Conservation (phyloP, 2,797 vertebrate genomes). For the Mormyrops attenuatus region DNA sequence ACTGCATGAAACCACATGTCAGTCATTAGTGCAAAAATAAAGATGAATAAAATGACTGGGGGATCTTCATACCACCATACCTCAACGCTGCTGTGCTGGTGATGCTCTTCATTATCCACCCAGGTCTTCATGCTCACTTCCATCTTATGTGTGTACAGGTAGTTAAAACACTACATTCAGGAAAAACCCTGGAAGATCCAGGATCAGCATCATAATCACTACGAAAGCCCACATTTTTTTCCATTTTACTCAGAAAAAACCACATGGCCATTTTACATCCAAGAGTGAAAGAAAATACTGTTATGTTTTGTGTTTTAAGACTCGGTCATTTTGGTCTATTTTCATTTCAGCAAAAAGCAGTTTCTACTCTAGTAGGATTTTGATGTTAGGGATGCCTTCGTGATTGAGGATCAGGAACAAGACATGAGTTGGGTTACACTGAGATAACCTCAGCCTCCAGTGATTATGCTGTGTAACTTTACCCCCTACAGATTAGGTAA, state of each 20-base stretch:
- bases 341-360: not conserved
- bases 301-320: not conserved
- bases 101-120: slow-evolving; percentile 92
- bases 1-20: slow-evolving; percentile 4
- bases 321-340: slow-evolving; percentile 1
- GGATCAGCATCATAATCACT: not conserved
- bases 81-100: slow-evolving; percentile 96
- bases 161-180: slow-evolving; percentile 87
- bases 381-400: not conserved
- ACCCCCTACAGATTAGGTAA: not conserved
- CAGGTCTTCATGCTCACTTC: slow-evolving; percentile 98
- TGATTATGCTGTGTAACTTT: not conserved
- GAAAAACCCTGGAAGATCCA: slow-evolving; percentile 1
- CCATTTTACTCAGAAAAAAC: not conserved
- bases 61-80: slow-evolving; percentile 48
- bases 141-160: slow-evolving; percentile 98
- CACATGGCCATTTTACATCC: not conserved
- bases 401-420: not conserved
- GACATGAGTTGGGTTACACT: not conserved
- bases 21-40: not conserved
- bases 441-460: slow-evolving; percentile 11
- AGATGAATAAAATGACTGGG: not conserved
- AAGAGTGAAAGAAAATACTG: slow-evolving; percentile 2
- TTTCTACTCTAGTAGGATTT: not conserved
- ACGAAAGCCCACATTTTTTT: not conserved